Percentiles rank a stretch among this genome's conserved stretches.
These are phyloP conservation scores for Gandaritis pyraliata DNA, from an alignment of 2,888 invertebrate genomes.

Conservation along the genomic window DNA sequence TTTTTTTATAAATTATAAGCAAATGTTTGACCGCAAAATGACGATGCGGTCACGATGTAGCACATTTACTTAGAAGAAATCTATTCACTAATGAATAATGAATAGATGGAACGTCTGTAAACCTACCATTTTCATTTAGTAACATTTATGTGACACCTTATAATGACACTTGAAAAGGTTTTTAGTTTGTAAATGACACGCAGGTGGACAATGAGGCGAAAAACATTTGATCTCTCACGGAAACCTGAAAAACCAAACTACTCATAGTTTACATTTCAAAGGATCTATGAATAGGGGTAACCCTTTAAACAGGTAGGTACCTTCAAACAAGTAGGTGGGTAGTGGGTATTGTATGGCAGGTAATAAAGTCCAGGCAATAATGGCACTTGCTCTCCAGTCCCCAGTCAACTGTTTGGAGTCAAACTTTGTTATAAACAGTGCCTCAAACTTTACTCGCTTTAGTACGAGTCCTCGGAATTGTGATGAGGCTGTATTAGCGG, in stretches of 20 bases:
- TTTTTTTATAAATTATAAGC: too few species aligned
- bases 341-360: slow-evolving; percentile 14
- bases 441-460: slow-evolving; percentile 24
- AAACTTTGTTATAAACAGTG: slow-evolving; percentile 34
- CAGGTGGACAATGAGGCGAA: not conserved
- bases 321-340: slow-evolving; percentile 4
- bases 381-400: slow-evolving; percentile 20
- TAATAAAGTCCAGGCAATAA: slow-evolving; percentile 31
- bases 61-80: too few species aligned
- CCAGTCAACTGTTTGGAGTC: slow-evolving; percentile 32
- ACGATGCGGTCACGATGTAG: too few species aligned
- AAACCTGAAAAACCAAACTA: not conserved
- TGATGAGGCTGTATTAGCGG: not conserved
- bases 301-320: slow-evolving; percentile 1
- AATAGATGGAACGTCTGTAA: too few species aligned
- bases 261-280: not conserved
- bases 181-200: not conserved
- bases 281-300: not conserved
- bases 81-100: too few species aligned
- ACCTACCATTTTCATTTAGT: too few species aligned
- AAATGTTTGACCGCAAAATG: too few species aligned
- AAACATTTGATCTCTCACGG: not conserved
- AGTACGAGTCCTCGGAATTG: not conserved
- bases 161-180: not conserved
- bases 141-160: too few species aligned